Percentiles rank a stretch among this genome's conserved stretches.
Evolutionary conservation across 2,797 vertebrate species (phyloP).

Genomic region (Tinamus major): DNA sequence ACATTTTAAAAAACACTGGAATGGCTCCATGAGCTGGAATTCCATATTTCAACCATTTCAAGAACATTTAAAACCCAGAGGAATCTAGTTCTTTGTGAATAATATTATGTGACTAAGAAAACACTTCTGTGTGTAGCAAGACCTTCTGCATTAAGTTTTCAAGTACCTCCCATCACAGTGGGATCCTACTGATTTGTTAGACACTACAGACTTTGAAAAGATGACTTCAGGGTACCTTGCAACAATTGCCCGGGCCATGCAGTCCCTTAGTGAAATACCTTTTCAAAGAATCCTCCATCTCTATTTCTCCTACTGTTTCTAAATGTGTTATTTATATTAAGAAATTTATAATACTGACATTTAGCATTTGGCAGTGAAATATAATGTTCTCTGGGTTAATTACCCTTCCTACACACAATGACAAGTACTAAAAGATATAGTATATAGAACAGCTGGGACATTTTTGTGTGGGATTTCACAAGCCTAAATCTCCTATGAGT

Average conservation of each 20-base stretch:
- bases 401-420: slow-evolving; percentile 36
- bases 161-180: not conserved
- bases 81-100: not conserved
- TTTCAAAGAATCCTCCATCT: slow-evolving; percentile 22
- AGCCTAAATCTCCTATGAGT: slow-evolving; percentile 26
- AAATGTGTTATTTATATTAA: slow-evolving; percentile 52
- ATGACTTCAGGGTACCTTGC: not conserved
- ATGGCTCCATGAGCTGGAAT: not conserved
- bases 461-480: slow-evolving; percentile 51
- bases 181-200: slow-evolving; percentile 5
- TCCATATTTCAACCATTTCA: not conserved
- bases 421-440: slow-evolving; percentile 24
- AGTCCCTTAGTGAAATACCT: slow-evolving; percentile 13
- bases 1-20: not conserved
- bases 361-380: slow-evolving; percentile 65
- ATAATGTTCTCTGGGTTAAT: slow-evolving; percentile 60
- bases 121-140: not conserved
- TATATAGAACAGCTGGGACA: slow-evolving; percentile 31
- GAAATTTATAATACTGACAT: slow-evolving; percentile 58
- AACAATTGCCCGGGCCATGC: not conserved
- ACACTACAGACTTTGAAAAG: not conserved
- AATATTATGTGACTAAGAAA: slow-evolving; percentile 12
- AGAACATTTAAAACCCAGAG: not conserved
- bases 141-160: not conserved
- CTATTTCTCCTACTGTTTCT: slow-evolving; percentile 7